A percentile compares a stretch with the other conserved stretches of the same genome.
Evolutionary conservation across 2,113 vertebrate genomes (phyloP).

Genomic region (Oxyura jamaicensis): DNA sequence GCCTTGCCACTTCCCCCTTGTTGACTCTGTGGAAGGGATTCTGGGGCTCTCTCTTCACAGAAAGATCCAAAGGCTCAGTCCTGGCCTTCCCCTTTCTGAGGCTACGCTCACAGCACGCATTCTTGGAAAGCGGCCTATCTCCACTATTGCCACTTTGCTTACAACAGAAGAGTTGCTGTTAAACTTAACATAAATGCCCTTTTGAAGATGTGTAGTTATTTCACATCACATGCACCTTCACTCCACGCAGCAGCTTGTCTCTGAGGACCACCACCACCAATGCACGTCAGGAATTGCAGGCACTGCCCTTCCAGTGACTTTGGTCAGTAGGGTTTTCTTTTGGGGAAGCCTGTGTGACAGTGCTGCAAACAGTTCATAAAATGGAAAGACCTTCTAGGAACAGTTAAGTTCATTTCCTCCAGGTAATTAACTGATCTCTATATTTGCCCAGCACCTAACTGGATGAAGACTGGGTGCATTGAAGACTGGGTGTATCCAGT

Average conservation of each 20-base stretch:
- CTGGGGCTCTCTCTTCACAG: not conserved
- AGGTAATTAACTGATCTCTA: not conserved
- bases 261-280: not conserved
- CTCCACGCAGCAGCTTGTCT: not conserved
- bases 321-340: not conserved
- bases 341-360: not conserved
- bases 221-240: not conserved
- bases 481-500: not conserved
- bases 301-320: not conserved
- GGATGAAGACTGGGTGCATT: not conserved
- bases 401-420: not conserved
- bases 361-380: not conserved
- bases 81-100: not conserved
- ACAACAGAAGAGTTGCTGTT: not conserved
- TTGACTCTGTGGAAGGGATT: not conserved
- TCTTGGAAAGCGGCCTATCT: not conserved
- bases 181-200: too few relatives aligned
- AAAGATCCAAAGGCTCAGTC: not conserved
- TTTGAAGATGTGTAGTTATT: too few relatives aligned
- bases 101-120: not conserved
- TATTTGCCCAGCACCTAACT: not conserved
- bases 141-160: not conserved
- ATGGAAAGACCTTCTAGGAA: not conserved
- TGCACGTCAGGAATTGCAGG: accelerated
- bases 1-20: not conserved